Percentiles rank a stretch among this genome's conserved stretches.
Conservation (phyloP, 2,888 invertebrate genomes). For the Hylaea fasciaria region DNA sequence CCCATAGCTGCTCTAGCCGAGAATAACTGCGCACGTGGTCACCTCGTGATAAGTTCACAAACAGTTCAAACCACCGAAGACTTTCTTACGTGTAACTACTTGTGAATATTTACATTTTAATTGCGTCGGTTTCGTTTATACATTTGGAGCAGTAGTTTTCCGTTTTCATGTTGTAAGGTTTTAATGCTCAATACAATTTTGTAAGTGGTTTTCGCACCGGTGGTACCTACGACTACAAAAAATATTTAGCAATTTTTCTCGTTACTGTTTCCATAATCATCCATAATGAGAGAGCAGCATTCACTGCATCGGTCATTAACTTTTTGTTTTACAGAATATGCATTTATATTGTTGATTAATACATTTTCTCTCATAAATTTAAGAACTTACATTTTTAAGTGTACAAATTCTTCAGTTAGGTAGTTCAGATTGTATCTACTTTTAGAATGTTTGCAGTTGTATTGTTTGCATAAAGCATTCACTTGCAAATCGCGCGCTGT, state of each 20-base stretch:
- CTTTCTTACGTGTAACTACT: slow-evolving; percentile 6
- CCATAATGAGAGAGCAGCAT: slow-evolving; percentile 24
- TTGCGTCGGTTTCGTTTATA: slow-evolving; percentile 11
- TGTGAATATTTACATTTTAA: slow-evolving; percentile 22
- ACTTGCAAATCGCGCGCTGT: slow-evolving; percentile 7
- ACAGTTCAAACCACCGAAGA: background rate
- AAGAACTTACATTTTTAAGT: too few species aligned
- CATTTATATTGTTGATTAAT: background rate
- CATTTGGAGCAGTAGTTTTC: slow-evolving; percentile 5
- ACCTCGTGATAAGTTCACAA: slow-evolving; percentile 6
- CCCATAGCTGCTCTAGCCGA: background rate
- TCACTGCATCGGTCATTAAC: slow-evolving; percentile 13
- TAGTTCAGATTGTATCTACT: too few species aligned
- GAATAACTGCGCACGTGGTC: slow-evolving; percentile 5
- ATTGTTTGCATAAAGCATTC: slow-evolving; percentile 1
- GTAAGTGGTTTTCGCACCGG: background rate
- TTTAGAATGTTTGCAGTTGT: too few species aligned
- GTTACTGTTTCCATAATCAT: slow-evolving; percentile 29
- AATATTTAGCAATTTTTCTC: slow-evolving; percentile 21
- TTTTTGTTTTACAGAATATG: slow-evolving; percentile 15
- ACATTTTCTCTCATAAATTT: slow-evolving; percentile 4
- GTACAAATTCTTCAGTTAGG: too few species aligned
- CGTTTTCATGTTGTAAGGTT: slow-evolving; percentile 10
- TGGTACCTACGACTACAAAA: slow-evolving; percentile 18
- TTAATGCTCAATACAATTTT: too few species aligned